Evolutionary conservation across 2,888 invertebrate species (phyloP).

Genomic region (Dicroscelio sp.): DNA sequence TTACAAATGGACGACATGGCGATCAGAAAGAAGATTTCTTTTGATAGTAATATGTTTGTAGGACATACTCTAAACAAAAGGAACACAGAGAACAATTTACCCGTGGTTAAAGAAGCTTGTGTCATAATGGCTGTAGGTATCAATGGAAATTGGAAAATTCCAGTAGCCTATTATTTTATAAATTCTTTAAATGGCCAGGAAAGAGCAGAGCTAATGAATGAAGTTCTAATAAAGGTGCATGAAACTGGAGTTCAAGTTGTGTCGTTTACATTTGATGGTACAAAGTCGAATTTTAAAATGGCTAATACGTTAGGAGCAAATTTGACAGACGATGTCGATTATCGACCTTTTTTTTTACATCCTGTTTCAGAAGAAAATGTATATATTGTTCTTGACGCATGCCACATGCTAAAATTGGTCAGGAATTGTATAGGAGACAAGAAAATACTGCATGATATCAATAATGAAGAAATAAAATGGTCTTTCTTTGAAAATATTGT

Average conservation of each 20-base stretch:
- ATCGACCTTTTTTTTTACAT: conserved; percentile 18
- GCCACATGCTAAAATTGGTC: conserved; percentile 71
- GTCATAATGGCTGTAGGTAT: conserved; percentile 62
- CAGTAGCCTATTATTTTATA: conserved; percentile 67
- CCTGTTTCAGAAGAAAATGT: conserved; percentile 35
- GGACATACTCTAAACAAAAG: too few relatives aligned
- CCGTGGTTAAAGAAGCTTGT: conserved; percentile 68
- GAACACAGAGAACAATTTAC: background rate
- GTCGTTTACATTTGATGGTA: conserved; percentile 49
- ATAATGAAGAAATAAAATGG: conserved; percentile 68
- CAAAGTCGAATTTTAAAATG: conserved; percentile 66
- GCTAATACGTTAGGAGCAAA: conserved; percentile 57
- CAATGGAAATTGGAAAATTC: conserved; percentile 70
- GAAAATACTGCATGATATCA: conserved; percentile 38
- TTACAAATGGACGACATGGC: conserved; percentile 52
- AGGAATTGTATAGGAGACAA: conserved; percentile 55
- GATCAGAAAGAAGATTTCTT: background rate
- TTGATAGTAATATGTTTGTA: too few relatives aligned
- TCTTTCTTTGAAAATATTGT: background rate
- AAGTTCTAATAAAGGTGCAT: background rate
- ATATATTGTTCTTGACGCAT: conserved; percentile 58
- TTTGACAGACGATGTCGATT: background rate
- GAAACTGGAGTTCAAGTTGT: background rate
- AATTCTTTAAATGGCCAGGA: conserved; percentile 55
- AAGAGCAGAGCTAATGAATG: conserved; percentile 39